Percentiles rank a stretch among this genome's conserved stretches.
Conservation (phyloP, 2,797 vertebrate genomes). For the Megalops cyprinoides region DNA sequence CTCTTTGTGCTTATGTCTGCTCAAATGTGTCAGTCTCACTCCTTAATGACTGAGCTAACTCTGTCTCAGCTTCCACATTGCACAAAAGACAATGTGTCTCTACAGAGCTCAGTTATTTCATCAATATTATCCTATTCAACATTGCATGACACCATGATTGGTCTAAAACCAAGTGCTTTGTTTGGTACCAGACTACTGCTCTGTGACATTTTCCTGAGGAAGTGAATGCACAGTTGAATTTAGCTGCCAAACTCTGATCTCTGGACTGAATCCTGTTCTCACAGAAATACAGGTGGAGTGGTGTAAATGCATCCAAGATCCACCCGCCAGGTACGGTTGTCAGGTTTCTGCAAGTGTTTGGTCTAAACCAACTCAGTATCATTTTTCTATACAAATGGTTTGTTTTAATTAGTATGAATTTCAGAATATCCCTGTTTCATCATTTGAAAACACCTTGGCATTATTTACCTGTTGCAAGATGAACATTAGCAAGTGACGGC, state of each 20-base stretch:
- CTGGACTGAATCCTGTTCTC: not conserved
- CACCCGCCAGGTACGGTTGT: no score
- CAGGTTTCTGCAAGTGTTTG: not conserved
- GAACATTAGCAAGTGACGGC: no score
- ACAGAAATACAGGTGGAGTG: not conserved
- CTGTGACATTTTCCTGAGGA: no score
- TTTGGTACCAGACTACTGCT: not conserved
- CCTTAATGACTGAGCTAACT: not conserved
- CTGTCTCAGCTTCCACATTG: not conserved
- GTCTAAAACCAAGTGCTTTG: not conserved
- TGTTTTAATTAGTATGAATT: no score
- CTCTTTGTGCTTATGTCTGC: conserved; percentile 46
- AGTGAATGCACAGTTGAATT: no score
- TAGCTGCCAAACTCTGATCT: not conserved
- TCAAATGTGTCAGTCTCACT: not conserved
- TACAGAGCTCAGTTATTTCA: not conserved
- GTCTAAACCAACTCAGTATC: not conserved
- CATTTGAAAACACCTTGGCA: no score
- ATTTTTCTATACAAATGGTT: no score
- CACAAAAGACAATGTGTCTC: not conserved
- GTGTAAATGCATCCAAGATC: not conserved
- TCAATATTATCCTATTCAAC: not conserved
- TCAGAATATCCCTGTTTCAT: no score
- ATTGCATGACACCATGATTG: not conserved
- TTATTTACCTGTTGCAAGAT: no score